A percentile compares a stretch with the other conserved stretches of the same genome.
Evolutionary conservation across 1,140 invertebrate genomes (phyloP).

Genomic region (Pseudomyrmex gracilis): DNA sequence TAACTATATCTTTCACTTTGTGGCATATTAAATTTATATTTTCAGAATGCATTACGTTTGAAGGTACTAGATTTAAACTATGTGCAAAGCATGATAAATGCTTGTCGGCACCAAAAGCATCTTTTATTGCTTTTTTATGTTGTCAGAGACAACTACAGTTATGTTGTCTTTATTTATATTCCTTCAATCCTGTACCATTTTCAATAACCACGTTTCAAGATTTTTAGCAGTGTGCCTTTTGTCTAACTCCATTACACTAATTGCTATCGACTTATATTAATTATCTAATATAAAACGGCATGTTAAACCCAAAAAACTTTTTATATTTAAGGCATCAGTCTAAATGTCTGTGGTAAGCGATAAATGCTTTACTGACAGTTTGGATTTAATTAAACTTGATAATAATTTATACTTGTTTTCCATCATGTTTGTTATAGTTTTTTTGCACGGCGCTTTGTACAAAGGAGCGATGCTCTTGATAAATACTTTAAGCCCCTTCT

Average conservation of each 20-base stretch:
- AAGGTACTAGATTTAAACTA: background rate
- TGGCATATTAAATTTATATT: background rate
- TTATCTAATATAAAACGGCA: background rate
- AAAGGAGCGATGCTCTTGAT: background rate
- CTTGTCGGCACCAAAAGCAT: constrained; percentile 5
- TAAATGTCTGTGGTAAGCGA: constrained; percentile 15
- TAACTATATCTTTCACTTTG: constrained; percentile 4
- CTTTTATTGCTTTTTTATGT: constrained; percentile 5
- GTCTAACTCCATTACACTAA: constrained; percentile 4
- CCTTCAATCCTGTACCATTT: background rate
- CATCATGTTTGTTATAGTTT: background rate
- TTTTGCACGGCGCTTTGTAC: background rate
- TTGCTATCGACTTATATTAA: constrained; percentile 3
- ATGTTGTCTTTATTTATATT: constrained; percentile 2
- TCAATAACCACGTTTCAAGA: constrained; percentile 20
- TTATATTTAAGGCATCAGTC: constrained; percentile 1
- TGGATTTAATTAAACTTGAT: constrained; percentile 1
- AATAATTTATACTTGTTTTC: constrained; percentile 25
- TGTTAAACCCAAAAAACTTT: constrained; percentile 29
- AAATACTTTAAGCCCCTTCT: background rate
- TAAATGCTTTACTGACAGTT: background rate
- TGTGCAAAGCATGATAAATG: constrained; percentile 7
- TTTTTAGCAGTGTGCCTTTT: constrained; percentile 9
- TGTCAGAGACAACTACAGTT: background rate
- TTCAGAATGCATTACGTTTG: background rate